These are phyloP conservation scores for Theretra japonica DNA, from an alignment of 2,888 invertebrate genomes.

Conservation along the genomic window DNA sequence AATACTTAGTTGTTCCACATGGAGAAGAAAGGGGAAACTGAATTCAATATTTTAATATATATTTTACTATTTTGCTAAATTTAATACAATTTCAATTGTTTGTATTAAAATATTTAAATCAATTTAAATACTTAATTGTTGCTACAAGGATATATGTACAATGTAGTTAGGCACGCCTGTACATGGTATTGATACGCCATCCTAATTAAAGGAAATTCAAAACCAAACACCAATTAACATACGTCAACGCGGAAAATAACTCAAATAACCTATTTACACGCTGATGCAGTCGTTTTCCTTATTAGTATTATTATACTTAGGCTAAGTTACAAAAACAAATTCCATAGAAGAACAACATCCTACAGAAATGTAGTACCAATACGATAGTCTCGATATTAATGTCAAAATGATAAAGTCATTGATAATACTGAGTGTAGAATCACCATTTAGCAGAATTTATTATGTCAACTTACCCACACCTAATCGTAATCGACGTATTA, in stretches of 20 bases:
- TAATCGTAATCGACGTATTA: constrained; percentile 44
- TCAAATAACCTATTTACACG: constrained; percentile 9
- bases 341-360: neutral
- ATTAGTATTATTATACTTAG: neutral
- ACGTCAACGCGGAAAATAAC: constrained; percentile 11
- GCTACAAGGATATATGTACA: no score
- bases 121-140: no score
- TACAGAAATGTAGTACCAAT: neutral
- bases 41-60: no score
- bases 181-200: neutral
- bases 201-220: constrained; percentile 10
- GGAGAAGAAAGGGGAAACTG: no score
- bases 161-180: no score
- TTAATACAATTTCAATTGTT: no score
- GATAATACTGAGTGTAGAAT: constrained; percentile 40
- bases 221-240: constrained; percentile 15
- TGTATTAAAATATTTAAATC: no score
- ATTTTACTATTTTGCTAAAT: no score
- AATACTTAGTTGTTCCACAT: no score
- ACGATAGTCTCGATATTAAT: constrained; percentile 35
- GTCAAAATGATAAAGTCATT: constrained; percentile 41
- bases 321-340: neutral
- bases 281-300: neutral
- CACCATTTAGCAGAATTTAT: constrained; percentile 40
- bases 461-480: constrained; percentile 36